A percentile compares a stretch with the other conserved stretches of the same genome.
Evolutionary conservation across 1,140 invertebrate species (phyloP).

Genomic region (Bombyx mandarina): DNA sequence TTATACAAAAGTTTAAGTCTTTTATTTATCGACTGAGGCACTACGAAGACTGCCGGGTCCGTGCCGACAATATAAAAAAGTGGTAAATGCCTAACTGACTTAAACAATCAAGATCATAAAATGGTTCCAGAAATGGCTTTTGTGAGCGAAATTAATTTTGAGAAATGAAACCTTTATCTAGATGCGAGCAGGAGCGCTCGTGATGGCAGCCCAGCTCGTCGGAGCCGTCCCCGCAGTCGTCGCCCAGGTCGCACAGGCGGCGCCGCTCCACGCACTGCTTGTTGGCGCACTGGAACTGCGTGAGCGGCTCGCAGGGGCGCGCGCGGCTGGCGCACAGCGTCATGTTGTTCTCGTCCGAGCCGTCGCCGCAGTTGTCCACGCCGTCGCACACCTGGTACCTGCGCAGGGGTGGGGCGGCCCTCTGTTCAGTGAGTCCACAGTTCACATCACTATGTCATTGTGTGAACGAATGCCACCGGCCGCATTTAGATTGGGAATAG

Average conservation of each 20-base stretch:
- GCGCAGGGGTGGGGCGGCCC: neutral
- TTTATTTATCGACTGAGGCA: too few relatives aligned
- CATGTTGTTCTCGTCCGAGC: constrained; percentile 94
- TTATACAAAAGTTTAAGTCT: too few relatives aligned
- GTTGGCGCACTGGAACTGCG: constrained; percentile 92
- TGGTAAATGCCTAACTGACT: too few relatives aligned
- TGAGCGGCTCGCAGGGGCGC: constrained; percentile 80
- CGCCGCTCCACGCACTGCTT: constrained; percentile 87
- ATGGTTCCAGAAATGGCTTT: too few relatives aligned
- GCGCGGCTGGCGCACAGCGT: constrained; percentile 83
- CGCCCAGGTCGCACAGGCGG: constrained; percentile 87
- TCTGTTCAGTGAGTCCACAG: too few relatives aligned
- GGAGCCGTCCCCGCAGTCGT: constrained; percentile 87
- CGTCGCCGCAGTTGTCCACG: constrained; percentile 93
- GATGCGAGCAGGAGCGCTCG: constrained; percentile 79
- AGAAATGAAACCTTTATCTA: constrained; percentile 65
- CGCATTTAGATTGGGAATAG: too few relatives aligned
- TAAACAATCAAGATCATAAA: too few relatives aligned
- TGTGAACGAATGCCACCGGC: too few relatives aligned
- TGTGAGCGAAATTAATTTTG: too few relatives aligned
- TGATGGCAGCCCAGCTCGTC: constrained; percentile 93
- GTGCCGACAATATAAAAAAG: too few relatives aligned
- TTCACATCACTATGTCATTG: too few relatives aligned
- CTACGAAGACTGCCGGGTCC: too few relatives aligned
- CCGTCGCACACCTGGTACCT: constrained; percentile 82